Base-by-base conservation (phyloP, 2,888 invertebrate genomes). In the Yponomeuta evonymella region DNA sequence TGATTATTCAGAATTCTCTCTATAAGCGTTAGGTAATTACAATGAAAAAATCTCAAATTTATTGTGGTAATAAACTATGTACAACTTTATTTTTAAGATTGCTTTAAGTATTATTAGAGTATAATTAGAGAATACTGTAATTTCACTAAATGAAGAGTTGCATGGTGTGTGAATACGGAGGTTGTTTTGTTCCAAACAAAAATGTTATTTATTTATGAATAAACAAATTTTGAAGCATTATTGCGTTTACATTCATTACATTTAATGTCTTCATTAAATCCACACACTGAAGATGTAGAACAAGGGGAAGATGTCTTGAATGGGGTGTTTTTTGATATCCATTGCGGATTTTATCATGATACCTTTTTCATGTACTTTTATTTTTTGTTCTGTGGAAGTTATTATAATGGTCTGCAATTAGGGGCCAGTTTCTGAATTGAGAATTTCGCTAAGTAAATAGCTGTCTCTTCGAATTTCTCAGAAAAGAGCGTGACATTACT, bases 171-270 rank as follows among this genome's bases (percentile, higher is more conserved):
- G 92, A 90, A 88, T 88, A 87, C 86, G 88, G 90, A 89, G 90
- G 92, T 91, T 91, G 92, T 90, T 90, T 91, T 91, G 92, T 91
- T 92, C 83, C 90, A 90, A 90, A 91, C 90, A 86, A 91, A 88
- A 90, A 88, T 90, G 90, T 90, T 92, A 92, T 92, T 92, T 92
- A 92, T 92, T 92, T 91, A 90, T 92, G 89, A 92, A 84, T 91
- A 92, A 92, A 92, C 85, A 84, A 90, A 86, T 90, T 92, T 92
- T 91, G 93, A 80, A 93, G 95, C 63, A 71, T 72, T 9, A 33
- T 12, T 65, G 65, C 30, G 33, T 65, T 65, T 65, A 12, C 51
- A 58, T 58, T 58, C 12, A 58, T 43, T 58, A 58, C 51, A 64
- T 23, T 62, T 33, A 30, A 64, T 29, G 6, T 10, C 29, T 64